Evolutionary conservation across 2,888 invertebrate species (phyloP), one percentile per base, ranked within the genome.

Genomic region (Troides helena): DNA sequence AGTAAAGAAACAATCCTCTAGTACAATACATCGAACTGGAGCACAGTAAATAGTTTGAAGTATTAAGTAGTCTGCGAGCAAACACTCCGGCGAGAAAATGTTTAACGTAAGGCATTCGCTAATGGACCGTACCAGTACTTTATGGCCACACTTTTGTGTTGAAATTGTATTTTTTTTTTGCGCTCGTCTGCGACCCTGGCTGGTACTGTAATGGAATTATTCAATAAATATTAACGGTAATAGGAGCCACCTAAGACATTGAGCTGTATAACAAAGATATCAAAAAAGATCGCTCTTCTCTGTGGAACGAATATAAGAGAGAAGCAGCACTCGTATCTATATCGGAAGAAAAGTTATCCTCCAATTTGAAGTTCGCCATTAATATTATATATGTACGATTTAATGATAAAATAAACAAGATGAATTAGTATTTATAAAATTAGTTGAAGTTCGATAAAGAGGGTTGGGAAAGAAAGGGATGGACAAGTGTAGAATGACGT

Each of bases 61-160:
- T 60, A 65, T 68, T 64, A 64, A 63, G 68, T 60, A 64, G 59
- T 56, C 68, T 30, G 46, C n/a, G 53, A 36, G 43, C 68, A 68
- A 68, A 68, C 68, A 68, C 68, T 68, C n/a, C 10, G 58, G 64
- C 43, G 58, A 56, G 64, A 69, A 69, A 69, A 65, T 69, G 69
- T 69, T 69, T 69, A 69, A 69, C 65, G 56, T 56, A 69, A 65
- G 56, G 56, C 69, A 65, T 65, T 69, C 60, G 65, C 69, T 69
- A 65, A 69, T 69, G 65, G 69, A 64, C 64, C 53, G 39, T 39
- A 18, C 23, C 23, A 64, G 53, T 65, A 61, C 60, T 68, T 68
- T 69, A 65, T 69, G 65, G 53, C 14, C 17, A 25, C 56, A 64
- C 61, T 69, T 69, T 69, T 69, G n/a, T 46, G 64, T 43, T 18